These are phyloP conservation scores for Sparus aurata DNA, from an alignment of 2,797 vertebrate genomes.

Conservation along the genomic window DNA sequence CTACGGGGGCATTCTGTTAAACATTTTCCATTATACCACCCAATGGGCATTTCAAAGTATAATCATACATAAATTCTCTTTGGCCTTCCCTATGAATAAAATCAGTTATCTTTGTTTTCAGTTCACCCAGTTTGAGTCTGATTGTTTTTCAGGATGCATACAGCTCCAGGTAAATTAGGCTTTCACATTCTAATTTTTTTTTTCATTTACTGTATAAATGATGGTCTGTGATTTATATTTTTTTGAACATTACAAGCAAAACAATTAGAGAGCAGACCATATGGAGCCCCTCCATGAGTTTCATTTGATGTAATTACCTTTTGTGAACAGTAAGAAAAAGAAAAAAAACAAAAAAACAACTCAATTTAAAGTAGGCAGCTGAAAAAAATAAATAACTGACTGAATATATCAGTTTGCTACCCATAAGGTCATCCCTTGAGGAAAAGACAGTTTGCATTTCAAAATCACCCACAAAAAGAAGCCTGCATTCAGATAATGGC, in stretches of 20 bases:
- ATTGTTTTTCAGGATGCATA: constrained; percentile 8
- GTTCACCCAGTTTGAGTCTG: background rate
- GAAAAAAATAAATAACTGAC: constrained; percentile 7
- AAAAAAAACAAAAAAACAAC: background rate
- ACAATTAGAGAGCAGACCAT: constrained; percentile 36
- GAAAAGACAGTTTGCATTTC: constrained; percentile 33
- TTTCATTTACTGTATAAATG: constrained; percentile 24
- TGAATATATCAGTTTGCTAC: constrained; percentile 29
- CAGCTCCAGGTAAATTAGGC: constrained; percentile 12
- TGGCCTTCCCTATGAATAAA: constrained; percentile 18
- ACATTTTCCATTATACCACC: constrained; percentile 35
- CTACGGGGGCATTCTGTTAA: constrained; percentile 32
- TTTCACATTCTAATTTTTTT: constrained; percentile 12
- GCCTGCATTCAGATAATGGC: constrained; percentile 59
- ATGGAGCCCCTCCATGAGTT: constrained; percentile 20
- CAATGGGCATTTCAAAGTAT: constrained; percentile 35
- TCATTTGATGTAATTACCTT: constrained; percentile 43
- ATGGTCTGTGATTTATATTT: constrained; percentile 9
- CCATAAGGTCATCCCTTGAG: constrained; percentile 10
- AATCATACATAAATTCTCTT: constrained; percentile 36
- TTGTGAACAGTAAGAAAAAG: constrained; percentile 23
- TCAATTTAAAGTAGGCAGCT: background rate
- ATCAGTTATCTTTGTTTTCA: constrained; percentile 22
- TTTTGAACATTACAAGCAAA: constrained; percentile 41
- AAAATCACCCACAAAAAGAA: constrained; percentile 37